A percentile compares a stretch with the other conserved stretches of the same genome.
These are phyloP conservation scores for Gasteruption jaculator DNA, from an alignment of 2,888 invertebrate species.

Conservation along the genomic window DNA sequence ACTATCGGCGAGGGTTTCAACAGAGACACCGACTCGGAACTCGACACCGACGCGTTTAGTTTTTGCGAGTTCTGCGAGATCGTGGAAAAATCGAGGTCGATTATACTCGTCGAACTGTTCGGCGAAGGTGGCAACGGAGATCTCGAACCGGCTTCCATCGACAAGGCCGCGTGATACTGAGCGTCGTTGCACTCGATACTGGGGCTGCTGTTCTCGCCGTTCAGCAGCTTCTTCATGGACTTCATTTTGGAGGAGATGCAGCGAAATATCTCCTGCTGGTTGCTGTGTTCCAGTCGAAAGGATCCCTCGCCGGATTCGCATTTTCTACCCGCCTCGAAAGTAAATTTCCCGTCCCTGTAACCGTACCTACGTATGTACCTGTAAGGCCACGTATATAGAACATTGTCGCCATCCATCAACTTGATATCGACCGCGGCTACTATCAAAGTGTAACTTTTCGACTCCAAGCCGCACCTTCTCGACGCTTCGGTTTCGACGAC, in stretches of 20 bases:
- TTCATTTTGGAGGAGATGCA: slow-evolving; percentile 81
- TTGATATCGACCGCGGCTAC: slow-evolving; percentile 74
- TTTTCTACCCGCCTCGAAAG: slow-evolving; percentile 83
- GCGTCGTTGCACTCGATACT: slow-evolving; percentile 66
- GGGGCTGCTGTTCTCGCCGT: slow-evolving; percentile 62
- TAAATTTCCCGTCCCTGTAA: slow-evolving; percentile 80
- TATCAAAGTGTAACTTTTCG: slow-evolving; percentile 67
- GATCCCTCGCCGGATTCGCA: slow-evolving; percentile 82
- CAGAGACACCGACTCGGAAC: slow-evolving; percentile 30
- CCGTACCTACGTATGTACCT: slow-evolving; percentile 79
- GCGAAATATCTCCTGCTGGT: slow-evolving; percentile 78
- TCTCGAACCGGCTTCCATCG: slow-evolving; percentile 77
- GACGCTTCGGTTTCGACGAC: slow-evolving; percentile 77
- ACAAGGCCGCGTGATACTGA: slow-evolving; percentile 69
- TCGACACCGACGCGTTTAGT: slow-evolving; percentile 29
- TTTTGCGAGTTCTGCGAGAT: slow-evolving; percentile 43
- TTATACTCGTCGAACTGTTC: slow-evolving; percentile 51
- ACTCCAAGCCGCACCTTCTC: slow-evolving; percentile 68
- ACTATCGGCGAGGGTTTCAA: slow-evolving; percentile 53
- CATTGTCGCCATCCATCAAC: slow-evolving; percentile 63
- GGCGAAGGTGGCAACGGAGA: slow-evolving; percentile 73
- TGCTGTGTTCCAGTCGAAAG: slow-evolving; percentile 75
- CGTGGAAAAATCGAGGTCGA: slow-evolving; percentile 52
- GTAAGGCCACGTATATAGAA: slow-evolving; percentile 79
- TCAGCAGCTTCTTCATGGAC: slow-evolving; percentile 77